phyloP scores from a whole-genome alignment of 2,888 invertebrate species.

The Pammene fasciana region DNA sequence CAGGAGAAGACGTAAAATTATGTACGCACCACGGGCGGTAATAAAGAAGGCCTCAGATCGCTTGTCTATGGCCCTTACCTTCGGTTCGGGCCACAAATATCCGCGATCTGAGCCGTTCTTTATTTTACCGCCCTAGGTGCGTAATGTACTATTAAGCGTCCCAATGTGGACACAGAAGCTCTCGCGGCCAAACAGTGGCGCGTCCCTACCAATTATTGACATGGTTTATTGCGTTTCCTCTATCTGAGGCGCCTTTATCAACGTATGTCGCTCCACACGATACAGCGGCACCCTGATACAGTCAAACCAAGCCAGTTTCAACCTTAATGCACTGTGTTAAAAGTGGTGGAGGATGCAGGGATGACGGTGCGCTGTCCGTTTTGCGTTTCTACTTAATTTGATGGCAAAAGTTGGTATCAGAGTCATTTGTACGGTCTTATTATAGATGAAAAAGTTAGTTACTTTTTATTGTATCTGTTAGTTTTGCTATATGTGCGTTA shows the following conservation, averaged over 20 bases:
- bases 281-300: background rate
- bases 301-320: slow-evolving; percentile 43
- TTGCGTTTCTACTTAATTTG: slow-evolving; percentile 76
- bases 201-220: slow-evolving; percentile 77
- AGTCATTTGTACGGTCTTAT: slow-evolving; percentile 68
- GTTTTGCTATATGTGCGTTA: background rate
- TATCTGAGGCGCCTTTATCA: slow-evolving; percentile 74
- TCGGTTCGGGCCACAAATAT: too few relatives aligned
- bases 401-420: slow-evolving; percentile 75
- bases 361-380: slow-evolving; percentile 45
- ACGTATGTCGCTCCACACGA: slow-evolving; percentile 63
- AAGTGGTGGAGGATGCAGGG: slow-evolving; percentile 29
- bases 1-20: too few relatives aligned
- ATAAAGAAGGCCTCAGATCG: too few relatives aligned
- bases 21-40: too few relatives aligned
- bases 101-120: too few relatives aligned
- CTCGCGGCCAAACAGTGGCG: slow-evolving; percentile 52
- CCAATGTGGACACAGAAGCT: slow-evolving; percentile 46
- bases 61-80: too few relatives aligned
- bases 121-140: too few relatives aligned
- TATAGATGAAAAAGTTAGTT: slow-evolving; percentile 30
- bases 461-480: slow-evolving; percentile 21
- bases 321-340: slow-evolving; percentile 48
- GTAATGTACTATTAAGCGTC: too few relatives aligned
- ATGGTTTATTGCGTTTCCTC: slow-evolving; percentile 73